Base-by-base conservation (phyloP, 2,113 vertebrate species). In the Amblyopsis rosae region DNA sequence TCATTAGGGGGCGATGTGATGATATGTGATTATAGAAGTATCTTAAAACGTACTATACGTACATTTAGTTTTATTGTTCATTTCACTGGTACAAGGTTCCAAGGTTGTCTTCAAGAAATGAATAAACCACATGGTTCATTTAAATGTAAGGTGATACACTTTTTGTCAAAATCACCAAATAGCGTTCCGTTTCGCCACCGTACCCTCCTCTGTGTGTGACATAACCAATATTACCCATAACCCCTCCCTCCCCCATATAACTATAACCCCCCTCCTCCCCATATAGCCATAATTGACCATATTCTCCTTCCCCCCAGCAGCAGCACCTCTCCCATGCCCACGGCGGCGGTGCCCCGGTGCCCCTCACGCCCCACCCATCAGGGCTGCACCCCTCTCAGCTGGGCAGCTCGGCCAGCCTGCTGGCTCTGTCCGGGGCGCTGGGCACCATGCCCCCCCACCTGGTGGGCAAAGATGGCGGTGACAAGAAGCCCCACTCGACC, bases 271-370 rank as follows among this genome's bases (percentile, higher is more conserved):
- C 60, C 58, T 13, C 7, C 13, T 17, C 16, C 32, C 45, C 26
- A 26, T 26, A 3, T 26, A 26, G 26, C 26, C 26, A 26, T 26
- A 26, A 26, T 26, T 26, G 26, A 26, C 26, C 26, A 26, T 26
- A 26, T 26, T 26, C 8, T 15, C 16, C 19, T 12, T 12, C 0
- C 65, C 56, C 91, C 79, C 89, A 95, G 88, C 95, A 97, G 88
- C 96, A 96, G 78, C 96, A 98, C 83, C 92, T 97, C 53, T 96
- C 96, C 12, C 96, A 98, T 33, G 95, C 94, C 86, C 96, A 97
- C 1, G 93, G 96, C 86, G 63, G 63, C 10, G 82, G 88, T 16
- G 94, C 95, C 79, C 95, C 95, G 46, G 95, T 97, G 73, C 96
- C 96, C 87, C 93, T 97, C 76, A 96, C 96, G 0, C 96, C 96